Percentiles rank a stretch among this genome's conserved stretches.
Evolutionary conservation across 2,113 vertebrate species (phyloP).

Genomic region (Geothlypis trichas): DNA sequence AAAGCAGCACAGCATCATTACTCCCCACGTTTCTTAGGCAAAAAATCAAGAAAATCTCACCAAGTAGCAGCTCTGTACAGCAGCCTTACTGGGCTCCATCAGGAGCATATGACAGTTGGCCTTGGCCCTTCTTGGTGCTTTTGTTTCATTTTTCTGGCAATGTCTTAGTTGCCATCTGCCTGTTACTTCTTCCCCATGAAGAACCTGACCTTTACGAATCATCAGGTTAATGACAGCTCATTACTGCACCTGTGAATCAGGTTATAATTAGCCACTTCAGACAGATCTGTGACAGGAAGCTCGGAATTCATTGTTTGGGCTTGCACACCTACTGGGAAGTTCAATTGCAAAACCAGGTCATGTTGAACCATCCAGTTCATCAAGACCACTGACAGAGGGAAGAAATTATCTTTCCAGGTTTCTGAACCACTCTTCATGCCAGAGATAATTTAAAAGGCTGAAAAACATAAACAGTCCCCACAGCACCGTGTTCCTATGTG

Average conservation of each 20-base stretch:
- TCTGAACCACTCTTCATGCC: neutral
- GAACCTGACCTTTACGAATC: constrained; percentile 39
- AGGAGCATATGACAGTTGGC: neutral
- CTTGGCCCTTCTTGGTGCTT: neutral
- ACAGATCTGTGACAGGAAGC: constrained; percentile 23
- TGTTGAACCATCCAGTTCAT: neutral
- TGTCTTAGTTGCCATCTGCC: constrained; percentile 36
- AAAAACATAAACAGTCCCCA: neutral
- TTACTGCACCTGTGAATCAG: constrained; percentile 43
- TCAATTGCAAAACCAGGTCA: constrained; percentile 15
- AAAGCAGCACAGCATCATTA: neutral
- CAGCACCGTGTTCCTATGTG: neutral
- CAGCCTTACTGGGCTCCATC: neutral
- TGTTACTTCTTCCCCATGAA: constrained; percentile 14
- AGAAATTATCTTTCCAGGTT: neutral
- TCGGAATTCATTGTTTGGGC: constrained; percentile 15
- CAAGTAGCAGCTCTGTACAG: neutral
- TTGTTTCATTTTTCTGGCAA: neutral
- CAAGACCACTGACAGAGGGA: neutral
- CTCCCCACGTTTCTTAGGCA: neutral
- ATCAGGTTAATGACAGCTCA: constrained; percentile 58
- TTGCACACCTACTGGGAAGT: neutral
- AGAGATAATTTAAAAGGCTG: neutral
- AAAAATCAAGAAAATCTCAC: neutral
- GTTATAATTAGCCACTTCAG: constrained; percentile 49